phyloP scores from a whole-genome alignment of 1,140 invertebrate genomes.

The Samia ricini region DNA sequence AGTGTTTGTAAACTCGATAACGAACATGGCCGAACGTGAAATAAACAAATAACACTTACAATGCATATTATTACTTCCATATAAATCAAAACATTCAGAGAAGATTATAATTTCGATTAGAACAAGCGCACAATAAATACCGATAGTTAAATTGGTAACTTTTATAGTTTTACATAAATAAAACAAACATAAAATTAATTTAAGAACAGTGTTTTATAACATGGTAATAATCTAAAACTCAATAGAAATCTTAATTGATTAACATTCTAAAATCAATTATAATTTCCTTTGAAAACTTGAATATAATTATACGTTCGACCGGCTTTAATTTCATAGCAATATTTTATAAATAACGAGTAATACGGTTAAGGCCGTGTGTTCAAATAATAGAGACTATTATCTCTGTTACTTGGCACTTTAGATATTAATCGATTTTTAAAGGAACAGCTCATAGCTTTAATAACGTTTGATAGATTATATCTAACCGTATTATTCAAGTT shows the following conservation, averaged over 20 bases:
- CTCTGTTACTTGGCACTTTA: not conserved
- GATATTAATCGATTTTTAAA: not conserved
- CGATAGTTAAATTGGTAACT: not conserved
- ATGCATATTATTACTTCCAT: too few relatives aligned
- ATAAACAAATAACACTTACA: not conserved
- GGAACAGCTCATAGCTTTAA: too few relatives aligned
- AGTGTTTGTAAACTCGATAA: too few relatives aligned
- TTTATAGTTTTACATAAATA: constrained; percentile 3
- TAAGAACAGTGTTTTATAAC: not conserved
- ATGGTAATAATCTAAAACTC: not conserved
- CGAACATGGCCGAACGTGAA: not conserved
- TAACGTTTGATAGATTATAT: too few relatives aligned
- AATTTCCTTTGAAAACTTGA: not conserved
- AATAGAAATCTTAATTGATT: not conserved
- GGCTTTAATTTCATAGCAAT: not conserved
- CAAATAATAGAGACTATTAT: not conserved
- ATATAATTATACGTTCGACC: not conserved
- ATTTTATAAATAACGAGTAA: not conserved
- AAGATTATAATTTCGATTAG: too few relatives aligned
- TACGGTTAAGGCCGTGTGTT: not conserved
- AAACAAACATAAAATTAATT: constrained; percentile 4
- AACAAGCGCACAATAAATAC: not conserved
- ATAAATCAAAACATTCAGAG: too few relatives aligned
- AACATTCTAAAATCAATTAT: not conserved
- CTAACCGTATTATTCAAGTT: too few relatives aligned